phyloP scores from a whole-genome alignment of 2,113 vertebrate species.

The Planiliza haematocheilus region DNA sequence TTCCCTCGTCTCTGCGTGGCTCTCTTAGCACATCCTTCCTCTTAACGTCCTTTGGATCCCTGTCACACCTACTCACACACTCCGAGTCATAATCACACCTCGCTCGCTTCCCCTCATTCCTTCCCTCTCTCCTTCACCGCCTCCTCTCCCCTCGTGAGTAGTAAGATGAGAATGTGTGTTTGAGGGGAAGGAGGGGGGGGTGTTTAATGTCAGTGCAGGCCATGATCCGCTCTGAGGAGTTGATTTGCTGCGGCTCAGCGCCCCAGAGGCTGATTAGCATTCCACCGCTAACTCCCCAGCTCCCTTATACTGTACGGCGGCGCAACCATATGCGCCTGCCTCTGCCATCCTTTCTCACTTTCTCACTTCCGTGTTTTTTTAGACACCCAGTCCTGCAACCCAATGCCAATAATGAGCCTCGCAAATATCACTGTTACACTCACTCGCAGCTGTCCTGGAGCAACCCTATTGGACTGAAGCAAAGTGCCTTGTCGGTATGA shows the following conservation, averaged over 20 bases:
- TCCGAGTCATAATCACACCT: conserved; percentile 40
- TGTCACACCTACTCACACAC: conserved; percentile 23
- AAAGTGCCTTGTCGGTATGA: conserved; percentile 36
- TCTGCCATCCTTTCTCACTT: conserved; percentile 44
- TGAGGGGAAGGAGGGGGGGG: conserved; percentile 24
- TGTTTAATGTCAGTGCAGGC: conserved; percentile 75
- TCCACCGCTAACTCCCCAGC: conserved; percentile 65
- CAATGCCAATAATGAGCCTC: conserved; percentile 60
- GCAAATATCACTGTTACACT: conserved; percentile 61
- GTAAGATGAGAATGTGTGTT: conserved; percentile 76
- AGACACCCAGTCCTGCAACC: conserved; percentile 49
- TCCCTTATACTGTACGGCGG: conserved; percentile 62
- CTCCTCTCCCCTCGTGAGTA: conserved; percentile 50
- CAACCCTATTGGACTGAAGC: conserved; percentile 53
- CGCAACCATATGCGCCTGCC: conserved; percentile 36
- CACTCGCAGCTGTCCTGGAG: conserved; percentile 57
- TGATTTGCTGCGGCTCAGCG: conserved; percentile 77
- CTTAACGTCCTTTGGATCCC: conserved; percentile 28
- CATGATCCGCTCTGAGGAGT: conserved; percentile 75
- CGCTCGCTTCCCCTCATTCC: conserved; percentile 25
- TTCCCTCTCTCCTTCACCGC: conserved; percentile 36
- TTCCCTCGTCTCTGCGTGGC: conserved; percentile 7
- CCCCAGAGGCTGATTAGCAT: conserved; percentile 76
- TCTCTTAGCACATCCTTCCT: conserved; percentile 9
- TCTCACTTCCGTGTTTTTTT: conserved; percentile 47